Conservation (phyloP, 2,888 invertebrate genomes). For the Epiperipatus broadwayi region DNA sequence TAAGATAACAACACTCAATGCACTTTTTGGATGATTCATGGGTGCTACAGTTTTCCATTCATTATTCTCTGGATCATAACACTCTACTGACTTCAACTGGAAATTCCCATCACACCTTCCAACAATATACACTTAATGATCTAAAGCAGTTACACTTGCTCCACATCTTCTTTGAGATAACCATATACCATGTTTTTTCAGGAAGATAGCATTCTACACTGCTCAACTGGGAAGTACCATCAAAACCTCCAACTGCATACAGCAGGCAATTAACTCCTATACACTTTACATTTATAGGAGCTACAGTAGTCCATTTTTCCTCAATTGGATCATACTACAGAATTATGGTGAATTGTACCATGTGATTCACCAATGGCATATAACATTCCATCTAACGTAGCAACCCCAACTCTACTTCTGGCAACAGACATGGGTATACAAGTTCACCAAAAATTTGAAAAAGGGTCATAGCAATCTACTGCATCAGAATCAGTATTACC, state of each 20-base stretch:
- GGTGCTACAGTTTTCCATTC: slow-evolving; percentile 55
- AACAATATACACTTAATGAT: slow-evolving; percentile 73
- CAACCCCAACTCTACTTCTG: slow-evolving; percentile 70
- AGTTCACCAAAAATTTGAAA: slow-evolving; percentile 63
- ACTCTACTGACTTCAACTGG: slow-evolving; percentile 63
- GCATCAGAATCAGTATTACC: slow-evolving; percentile 41
- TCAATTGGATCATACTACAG: slow-evolving; percentile 68
- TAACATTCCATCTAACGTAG: slow-evolving; percentile 74
- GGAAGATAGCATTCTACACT: slow-evolving; percentile 82
- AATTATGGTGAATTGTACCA: slow-evolving; percentile 60
- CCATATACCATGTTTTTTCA: slow-evolving; percentile 70
- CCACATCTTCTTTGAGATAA: slow-evolving; percentile 56
- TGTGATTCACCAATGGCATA: slow-evolving; percentile 84
- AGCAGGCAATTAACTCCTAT: slow-evolving; percentile 49
- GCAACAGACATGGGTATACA: slow-evolving; percentile 60
- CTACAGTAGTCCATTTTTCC: slow-evolving; percentile 54
- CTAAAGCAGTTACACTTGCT: slow-evolving; percentile 60
- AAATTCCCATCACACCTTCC: slow-evolving; percentile 76
- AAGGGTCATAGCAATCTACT: slow-evolving; percentile 67
- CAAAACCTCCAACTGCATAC: slow-evolving; percentile 71
- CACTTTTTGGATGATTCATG: slow-evolving; percentile 61
- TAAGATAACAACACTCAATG: slow-evolving; percentile 63
- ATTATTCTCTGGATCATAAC: slow-evolving; percentile 62
- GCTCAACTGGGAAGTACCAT: slow-evolving; percentile 52
- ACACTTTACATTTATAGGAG: slow-evolving; percentile 36